Base-by-base conservation (phyloP, 1,140 invertebrate genomes). In the Temnothorax longispinosus region DNA sequence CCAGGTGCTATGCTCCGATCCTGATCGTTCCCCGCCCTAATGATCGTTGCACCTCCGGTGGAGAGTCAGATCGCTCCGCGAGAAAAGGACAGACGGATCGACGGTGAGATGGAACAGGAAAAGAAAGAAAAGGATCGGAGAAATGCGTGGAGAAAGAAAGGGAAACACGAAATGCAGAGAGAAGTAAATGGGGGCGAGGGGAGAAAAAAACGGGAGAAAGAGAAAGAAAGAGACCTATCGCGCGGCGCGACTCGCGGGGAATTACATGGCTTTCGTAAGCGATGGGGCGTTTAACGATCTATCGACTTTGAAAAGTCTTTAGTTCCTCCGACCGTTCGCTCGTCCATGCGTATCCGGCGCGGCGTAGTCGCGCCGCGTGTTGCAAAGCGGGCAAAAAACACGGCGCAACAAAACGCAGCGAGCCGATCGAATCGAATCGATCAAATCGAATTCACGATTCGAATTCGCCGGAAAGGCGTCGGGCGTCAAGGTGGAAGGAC, bases 21-120 rank as follows among this genome's bases (percentile, higher is more conserved):
- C 64, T 69, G 89, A 90, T 88, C 89, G 74, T 88, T 92, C 87
- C 88, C 81, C 89, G 89, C 89, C 90, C 80, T 87, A 89, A 91
- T 91, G 88, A 91, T 89, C 90, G 88, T 56, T 86, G 87, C 67
- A 69, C 76, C 72, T 54, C 35, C 50, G 71, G 58, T 60, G 52
- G 56, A 60, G 81, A 52, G 56, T 15, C 71, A 5, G 72, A 74
- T 80, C 89, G 85, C 58, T 71, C 44, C 84, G 69, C 47, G 69
- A 54, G 58, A 64, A 58, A 60, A 35, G 47, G 18, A 84, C 41
- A 35, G 44, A 44, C 27, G 6, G 18, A 41, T 41, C 72, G 78
- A 32, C n/a, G 54, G 27, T 27, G 27, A 27, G 27, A 56, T 77
- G 62, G 71, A 27, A 35, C 35, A 41, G 58, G 78, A 84, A 65